Conservation (phyloP, 2,113 vertebrate species). For the Phaethon lepturus region DNA sequence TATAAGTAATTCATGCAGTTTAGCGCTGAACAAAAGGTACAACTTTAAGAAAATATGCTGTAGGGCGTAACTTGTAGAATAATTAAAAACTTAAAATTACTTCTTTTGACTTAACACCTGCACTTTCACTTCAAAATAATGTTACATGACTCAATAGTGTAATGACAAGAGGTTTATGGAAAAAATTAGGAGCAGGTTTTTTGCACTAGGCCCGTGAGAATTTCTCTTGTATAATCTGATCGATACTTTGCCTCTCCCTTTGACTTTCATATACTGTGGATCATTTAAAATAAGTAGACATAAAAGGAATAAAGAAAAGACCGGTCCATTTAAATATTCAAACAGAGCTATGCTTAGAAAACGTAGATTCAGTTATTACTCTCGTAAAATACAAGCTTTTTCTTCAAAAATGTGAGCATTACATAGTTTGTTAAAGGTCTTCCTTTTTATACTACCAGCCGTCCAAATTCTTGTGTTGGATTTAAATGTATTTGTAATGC, state of each 20-base stretch:
- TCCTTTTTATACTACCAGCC: not conserved
- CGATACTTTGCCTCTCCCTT: not conserved
- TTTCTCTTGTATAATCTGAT: constrained; percentile 31
- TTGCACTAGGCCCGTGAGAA: not conserved
- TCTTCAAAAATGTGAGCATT: not conserved
- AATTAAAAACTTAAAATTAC: constrained; percentile 56
- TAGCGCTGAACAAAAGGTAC: constrained; percentile 50
- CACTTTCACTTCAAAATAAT: constrained; percentile 1
- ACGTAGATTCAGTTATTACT: not conserved
- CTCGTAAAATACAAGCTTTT: not conserved
- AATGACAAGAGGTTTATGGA: not conserved
- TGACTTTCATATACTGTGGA: constrained; percentile 3
- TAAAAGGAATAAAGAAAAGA: not conserved
- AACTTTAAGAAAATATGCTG: constrained; percentile 49
- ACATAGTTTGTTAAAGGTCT: not conserved
- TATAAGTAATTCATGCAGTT: constrained; percentile 68
- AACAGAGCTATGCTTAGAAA: not conserved
- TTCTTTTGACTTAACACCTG: constrained; percentile 48
- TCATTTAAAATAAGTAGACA: not conserved
- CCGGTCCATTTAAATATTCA: not conserved
- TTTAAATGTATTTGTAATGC: not conserved
- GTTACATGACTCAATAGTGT: not conserved
- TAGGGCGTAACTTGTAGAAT: constrained; percentile 35
- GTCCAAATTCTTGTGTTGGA: not conserved
- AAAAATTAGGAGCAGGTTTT: not conserved